Conservation (phyloP, 1,140 invertebrate species). For the Pectinophora gossypiella region DNA sequence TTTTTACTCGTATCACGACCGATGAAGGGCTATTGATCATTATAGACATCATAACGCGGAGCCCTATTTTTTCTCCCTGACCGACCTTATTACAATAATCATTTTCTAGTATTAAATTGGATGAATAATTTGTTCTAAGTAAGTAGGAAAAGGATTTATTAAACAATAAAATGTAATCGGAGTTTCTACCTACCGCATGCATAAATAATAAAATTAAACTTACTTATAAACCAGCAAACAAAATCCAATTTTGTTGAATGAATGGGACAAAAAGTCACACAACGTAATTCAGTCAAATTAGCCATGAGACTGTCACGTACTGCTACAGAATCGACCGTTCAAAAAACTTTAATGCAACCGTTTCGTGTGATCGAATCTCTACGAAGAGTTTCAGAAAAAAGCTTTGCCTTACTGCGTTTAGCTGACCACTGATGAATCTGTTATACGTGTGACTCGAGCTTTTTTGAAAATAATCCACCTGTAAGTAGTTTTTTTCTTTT, state of each 20-base stretch:
- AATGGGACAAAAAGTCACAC: conserved; percentile 35
- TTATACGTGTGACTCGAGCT: not conserved
- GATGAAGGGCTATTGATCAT: conserved; percentile 62
- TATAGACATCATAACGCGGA: conserved; percentile 50
- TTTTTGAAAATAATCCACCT: not conserved
- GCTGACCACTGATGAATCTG: not conserved
- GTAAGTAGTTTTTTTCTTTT: too few relatives aligned
- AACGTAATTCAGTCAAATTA: conserved; percentile 54
- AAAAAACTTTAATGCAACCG: conserved; percentile 30
- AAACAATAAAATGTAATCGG: conserved; percentile 7
- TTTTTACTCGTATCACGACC: conserved; percentile 40
- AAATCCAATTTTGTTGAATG: conserved; percentile 13
- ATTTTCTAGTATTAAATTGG: conserved; percentile 26
- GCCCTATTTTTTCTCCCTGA: conserved; percentile 29
- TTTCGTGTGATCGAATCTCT: not conserved
- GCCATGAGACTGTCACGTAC: conserved; percentile 53
- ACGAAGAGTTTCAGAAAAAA: not conserved
- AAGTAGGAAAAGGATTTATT: conserved; percentile 2
- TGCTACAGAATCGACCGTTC: conserved; percentile 25
- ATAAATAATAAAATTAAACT: conserved; percentile 38
- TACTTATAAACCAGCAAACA: conserved; percentile 28
- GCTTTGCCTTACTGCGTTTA: not conserved
- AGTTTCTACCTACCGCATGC: conserved; percentile 51
- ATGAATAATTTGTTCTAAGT: conserved; percentile 14
- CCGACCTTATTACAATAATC: conserved; percentile 42